Conservation (phyloP, 1,140 invertebrate genomes). For the Plectrocnemia conspersa region DNA sequence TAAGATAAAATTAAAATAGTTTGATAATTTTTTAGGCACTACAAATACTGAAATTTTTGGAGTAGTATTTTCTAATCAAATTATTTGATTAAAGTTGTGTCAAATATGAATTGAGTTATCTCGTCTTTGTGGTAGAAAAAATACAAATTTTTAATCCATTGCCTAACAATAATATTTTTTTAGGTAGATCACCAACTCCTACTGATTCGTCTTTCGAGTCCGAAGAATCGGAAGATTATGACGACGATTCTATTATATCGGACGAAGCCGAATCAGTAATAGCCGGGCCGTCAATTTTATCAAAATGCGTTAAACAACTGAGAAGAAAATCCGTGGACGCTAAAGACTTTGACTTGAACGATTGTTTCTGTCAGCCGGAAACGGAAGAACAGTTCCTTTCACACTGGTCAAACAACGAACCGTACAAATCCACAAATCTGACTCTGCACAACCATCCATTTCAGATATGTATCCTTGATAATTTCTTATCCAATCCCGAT, state of each 20-base stretch:
- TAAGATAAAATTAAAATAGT: too few relatives aligned
- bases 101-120: conserved; percentile 7
- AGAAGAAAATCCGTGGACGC: conserved; percentile 2
- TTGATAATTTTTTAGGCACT: too few relatives aligned
- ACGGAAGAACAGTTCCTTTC: conserved; percentile 17
- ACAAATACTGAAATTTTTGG: too few relatives aligned
- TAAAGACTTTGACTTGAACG: conserved; percentile 19
- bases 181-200: conserved; percentile 42
- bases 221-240: conserved; percentile 23
- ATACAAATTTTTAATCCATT: conserved; percentile 34
- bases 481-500: conserved; percentile 52
- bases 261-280: conserved; percentile 5
- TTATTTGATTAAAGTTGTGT: background rate
- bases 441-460: conserved; percentile 43
- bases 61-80: too few relatives aligned
- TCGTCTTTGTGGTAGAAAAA: too few relatives aligned
- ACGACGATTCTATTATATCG: conserved; percentile 7
- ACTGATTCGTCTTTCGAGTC: conserved; percentile 11
- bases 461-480: conserved; percentile 54
- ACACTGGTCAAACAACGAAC: conserved; percentile 22
- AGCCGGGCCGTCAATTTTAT: conserved; percentile 7
- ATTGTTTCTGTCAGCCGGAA: conserved; percentile 18
- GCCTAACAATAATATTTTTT: conserved; percentile 41
- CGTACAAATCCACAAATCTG: conserved; percentile 14
- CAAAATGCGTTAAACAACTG: background rate